These are phyloP conservation scores for Cephus cinctus DNA, from an alignment of 1,140 invertebrate species.

Conservation along the genomic window DNA sequence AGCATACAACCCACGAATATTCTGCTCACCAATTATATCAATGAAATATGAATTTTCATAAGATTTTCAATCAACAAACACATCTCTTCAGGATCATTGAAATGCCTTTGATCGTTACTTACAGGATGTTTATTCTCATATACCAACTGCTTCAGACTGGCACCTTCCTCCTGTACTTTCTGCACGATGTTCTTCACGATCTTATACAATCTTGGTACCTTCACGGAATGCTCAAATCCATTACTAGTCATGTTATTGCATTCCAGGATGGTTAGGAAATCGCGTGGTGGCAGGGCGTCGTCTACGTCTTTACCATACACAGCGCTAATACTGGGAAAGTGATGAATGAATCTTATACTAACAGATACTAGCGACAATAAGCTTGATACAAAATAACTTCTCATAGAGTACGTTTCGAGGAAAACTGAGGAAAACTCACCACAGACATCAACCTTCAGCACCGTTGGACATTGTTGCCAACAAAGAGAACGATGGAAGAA, in stretches of 20 bases:
- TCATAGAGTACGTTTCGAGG: no score
- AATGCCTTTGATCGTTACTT: slow-evolving; percentile 46
- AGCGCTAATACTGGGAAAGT: no score
- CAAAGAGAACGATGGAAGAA: no score
- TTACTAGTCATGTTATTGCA: slow-evolving; percentile 32
- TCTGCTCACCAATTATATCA: slow-evolving; percentile 48
- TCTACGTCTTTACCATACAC: no score
- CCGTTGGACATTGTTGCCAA: no score
- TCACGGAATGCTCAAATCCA: slow-evolving; percentile 67
- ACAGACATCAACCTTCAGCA: no score
- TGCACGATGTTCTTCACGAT: slow-evolving; percentile 66
- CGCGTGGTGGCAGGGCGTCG: no score
- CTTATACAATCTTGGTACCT: slow-evolving; percentile 77
- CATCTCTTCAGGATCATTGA: not conserved
- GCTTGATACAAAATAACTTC: no score
- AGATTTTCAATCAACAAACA: not conserved
- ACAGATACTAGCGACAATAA: no score
- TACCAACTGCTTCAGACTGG: slow-evolving; percentile 70
- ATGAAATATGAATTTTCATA: not conserved
- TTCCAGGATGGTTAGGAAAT: no score
- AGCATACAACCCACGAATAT: slow-evolving; percentile 69
- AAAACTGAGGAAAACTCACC: no score
- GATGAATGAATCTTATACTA: no score
- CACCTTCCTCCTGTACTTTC: slow-evolving; percentile 65
- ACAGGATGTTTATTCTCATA: slow-evolving; percentile 68